Base-by-base conservation (phyloP, 1,140 invertebrate species). In the Trichoplusia ni region DNA sequence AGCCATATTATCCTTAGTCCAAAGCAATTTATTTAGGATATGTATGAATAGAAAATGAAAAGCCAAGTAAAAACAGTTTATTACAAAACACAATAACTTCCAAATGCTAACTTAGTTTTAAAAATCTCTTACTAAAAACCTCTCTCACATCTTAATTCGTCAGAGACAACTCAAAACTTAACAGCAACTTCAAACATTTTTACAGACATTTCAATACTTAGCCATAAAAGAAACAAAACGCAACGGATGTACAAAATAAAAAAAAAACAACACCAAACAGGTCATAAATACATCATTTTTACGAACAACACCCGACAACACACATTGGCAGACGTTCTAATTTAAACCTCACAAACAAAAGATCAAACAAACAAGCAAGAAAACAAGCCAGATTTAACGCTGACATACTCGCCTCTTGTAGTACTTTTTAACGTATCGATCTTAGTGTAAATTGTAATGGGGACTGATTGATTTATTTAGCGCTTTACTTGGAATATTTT, bases 381-480 rank as follows among this genome's bases (percentile, higher is more conserved):
- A 1, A 5, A 62, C 59, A 66, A 64, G 65, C 76, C 76, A 82
- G 82, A 84, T 84, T 84, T 84, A 84, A 59, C 53, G 63, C 44
- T 72, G 75, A 80, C 76, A 63, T 56, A 18, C 66, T 18, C 21
- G 35, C 38, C 29, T 27, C 44, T 64, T 64, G 72, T 70, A 77
- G 46, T 18, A 74, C 49, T 66, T 73, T 64, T 71, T 74, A 44
- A 19, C 59, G 51, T 42, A 84, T 84, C 75, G 75, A 84, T 84
- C 81, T 77, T 70, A 56, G 46, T 68, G 56, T 73, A 75, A 77
- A 80, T 72, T 72, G 73, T 77, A 75, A 81, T 82, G 59, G 60
- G 58, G 72, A 71, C 44, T 79, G 79, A 80, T 71, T 79, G 74
- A 81, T 82, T 79, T 81, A 82, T 69, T 31, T 14, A 33, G n/a